phyloP scores from a whole-genome alignment of 2,797 vertebrate genomes.

The Halcyon smyrnensis region DNA sequence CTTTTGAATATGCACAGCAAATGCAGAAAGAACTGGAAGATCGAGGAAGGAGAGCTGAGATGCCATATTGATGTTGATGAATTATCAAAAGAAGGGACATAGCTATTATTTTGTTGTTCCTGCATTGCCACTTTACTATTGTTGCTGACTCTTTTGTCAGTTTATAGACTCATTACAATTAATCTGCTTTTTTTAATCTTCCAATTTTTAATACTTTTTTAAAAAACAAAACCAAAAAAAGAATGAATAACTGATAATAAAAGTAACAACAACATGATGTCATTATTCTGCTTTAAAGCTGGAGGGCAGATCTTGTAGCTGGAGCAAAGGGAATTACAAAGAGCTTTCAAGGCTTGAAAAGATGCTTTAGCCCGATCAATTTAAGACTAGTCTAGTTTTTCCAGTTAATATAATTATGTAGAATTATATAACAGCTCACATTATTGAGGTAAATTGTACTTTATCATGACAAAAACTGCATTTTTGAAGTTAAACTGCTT shows the following conservation, averaged over 20 bases:
- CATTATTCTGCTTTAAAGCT: conserved; percentile 73
- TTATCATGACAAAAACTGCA: conserved; percentile 75
- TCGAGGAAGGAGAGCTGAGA: conserved; percentile 24
- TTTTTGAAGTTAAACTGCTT: conserved; percentile 76
- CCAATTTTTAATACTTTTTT: conserved; percentile 42
- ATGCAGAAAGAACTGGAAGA: background rate
- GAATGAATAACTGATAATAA: conserved; percentile 66
- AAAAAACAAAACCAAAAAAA: background rate
- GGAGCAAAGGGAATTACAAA: conserved; percentile 78
- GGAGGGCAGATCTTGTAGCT: conserved; percentile 76
- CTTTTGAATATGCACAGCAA: background rate
- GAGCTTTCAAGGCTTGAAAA: conserved; percentile 76
- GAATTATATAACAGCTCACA: conserved; percentile 81
- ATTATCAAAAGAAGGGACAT: conserved; percentile 1
- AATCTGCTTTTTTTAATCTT: conserved; percentile 71
- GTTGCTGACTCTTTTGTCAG: conserved; percentile 34
- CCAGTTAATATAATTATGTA: conserved; percentile 83
- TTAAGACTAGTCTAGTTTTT: conserved; percentile 79
- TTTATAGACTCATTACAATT: conserved; percentile 69
- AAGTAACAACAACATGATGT: conserved; percentile 63
- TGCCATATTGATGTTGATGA: conserved; percentile 57
- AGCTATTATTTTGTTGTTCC: background rate
- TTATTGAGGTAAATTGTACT: conserved; percentile 81
- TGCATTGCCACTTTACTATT: conserved; percentile 26
- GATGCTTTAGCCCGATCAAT: conserved; percentile 78